These are phyloP conservation scores for Euzetes globulus DNA, from an alignment of 2,888 invertebrate species.

Conservation along the genomic window DNA sequence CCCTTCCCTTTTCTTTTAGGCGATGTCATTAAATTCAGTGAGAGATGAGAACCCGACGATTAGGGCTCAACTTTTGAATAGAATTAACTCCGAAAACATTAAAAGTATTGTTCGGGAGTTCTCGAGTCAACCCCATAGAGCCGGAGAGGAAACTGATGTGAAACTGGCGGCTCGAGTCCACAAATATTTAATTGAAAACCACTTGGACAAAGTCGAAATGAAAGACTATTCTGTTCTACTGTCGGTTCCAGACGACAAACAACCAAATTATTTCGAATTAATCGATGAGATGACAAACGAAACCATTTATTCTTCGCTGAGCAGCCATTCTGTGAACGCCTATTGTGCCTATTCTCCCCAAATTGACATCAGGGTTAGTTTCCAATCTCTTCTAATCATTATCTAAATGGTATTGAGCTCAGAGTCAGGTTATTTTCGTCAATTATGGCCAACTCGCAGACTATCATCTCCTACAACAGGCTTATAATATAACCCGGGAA, in stretches of 20 bases:
- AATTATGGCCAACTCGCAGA: constrained; percentile 50
- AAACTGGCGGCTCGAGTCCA: constrained; percentile 39
- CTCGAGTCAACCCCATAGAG: constrained; percentile 38
- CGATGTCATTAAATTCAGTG: constrained; percentile 40
- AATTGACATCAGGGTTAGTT: constrained; percentile 39
- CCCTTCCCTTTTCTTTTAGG: neutral
- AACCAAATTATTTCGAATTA: constrained; percentile 40
- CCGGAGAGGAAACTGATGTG: constrained; percentile 41
- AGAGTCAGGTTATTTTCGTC: constrained; percentile 47
- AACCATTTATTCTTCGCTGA: constrained; percentile 31
- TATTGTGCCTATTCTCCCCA: constrained; percentile 44
- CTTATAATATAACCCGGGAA: constrained; percentile 42
- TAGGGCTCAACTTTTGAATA: constrained; percentile 35
- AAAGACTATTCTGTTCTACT: constrained; percentile 41
- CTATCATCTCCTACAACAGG: constrained; percentile 45
- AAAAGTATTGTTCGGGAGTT: constrained; percentile 35
- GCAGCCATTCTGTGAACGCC: constrained; percentile 26
- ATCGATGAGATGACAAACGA: constrained; percentile 35
- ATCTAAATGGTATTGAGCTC: neutral
- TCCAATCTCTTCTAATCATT: too few relatives aligned
- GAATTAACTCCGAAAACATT: constrained; percentile 1
- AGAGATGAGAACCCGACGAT: constrained; percentile 41
- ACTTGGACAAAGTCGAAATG: constrained; percentile 40
- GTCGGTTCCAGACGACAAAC: constrained; percentile 39
- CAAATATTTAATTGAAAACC: constrained; percentile 38